Evolutionary conservation across 2,113 vertebrate species (phyloP).

Genomic region (Axis porcinus): DNA sequence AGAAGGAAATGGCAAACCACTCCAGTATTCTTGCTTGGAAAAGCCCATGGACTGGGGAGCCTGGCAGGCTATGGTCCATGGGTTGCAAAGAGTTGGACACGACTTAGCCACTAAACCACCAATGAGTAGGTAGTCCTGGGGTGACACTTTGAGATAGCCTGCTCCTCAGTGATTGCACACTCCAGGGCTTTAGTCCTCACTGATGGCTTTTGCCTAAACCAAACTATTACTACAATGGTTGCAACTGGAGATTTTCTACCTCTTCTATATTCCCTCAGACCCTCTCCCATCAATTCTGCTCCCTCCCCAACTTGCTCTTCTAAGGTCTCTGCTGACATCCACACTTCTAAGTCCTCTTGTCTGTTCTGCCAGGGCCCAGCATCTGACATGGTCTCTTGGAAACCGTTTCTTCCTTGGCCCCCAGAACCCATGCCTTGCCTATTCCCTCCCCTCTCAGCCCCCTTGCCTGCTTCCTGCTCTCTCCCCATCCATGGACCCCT

Average conservation of each 20-base stretch:
- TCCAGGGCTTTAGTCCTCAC: neutral
- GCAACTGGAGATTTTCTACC: neutral
- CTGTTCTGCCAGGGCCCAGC: neutral
- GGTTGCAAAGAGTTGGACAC: neutral
- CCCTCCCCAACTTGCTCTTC: neutral
- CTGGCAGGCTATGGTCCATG: neutral
- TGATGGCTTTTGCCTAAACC: neutral
- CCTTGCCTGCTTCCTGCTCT: neutral
- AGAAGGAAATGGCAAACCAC: neutral
- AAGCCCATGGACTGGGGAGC: neutral
- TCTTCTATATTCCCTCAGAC: neutral
- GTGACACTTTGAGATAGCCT: too few relatives aligned
- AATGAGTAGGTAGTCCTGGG: neutral
- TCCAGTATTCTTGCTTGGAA: neutral
- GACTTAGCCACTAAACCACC: neutral
- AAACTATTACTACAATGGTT: neutral
- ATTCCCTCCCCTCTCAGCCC: neutral
- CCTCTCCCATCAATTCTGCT: neutral
- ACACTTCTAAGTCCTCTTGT: neutral
- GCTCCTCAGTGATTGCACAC: neutral
- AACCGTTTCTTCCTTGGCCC: neutral
- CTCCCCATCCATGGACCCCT: neutral
- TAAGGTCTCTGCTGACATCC: neutral
- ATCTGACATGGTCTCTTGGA: neutral
- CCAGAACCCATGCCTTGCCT: neutral